phyloP scores from a whole-genome alignment of 2,888 invertebrate species.

The Aphidoletes aphidimyza region DNA sequence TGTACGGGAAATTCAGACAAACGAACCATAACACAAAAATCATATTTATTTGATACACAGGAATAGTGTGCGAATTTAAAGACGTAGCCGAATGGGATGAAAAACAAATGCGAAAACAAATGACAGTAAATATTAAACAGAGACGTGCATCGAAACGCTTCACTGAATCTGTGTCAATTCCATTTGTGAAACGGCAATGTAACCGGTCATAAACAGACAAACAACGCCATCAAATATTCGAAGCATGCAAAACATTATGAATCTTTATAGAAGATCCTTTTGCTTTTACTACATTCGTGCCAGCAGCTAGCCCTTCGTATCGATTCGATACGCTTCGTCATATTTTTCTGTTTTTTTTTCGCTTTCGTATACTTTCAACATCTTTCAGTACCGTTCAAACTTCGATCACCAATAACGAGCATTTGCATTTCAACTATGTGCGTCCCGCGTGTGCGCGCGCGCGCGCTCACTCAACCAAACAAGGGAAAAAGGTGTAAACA shows the following conservation, averaged over 20 bases:
- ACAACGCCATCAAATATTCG: not conserved
- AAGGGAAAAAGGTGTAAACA: conserved; percentile 17
- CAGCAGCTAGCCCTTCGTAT: not conserved
- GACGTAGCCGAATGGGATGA: not conserved
- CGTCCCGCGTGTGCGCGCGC: not conserved
- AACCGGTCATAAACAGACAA: not conserved
- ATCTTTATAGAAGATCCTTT: not conserved
- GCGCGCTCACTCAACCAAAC: not conserved
- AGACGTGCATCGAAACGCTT: not conserved
- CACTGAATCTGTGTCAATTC: conserved; percentile 34
- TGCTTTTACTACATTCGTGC: not conserved
- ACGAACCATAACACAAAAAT: conserved; percentile 5
- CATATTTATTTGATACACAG: not conserved
- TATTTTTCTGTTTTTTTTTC: not conserved
- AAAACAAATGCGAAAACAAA: not conserved
- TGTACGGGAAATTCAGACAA: not conserved
- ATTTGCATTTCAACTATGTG: conserved; percentile 3
- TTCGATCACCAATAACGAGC: not conserved
- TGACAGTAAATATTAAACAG: conserved; percentile 9
- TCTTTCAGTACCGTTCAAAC: conserved; percentile 12
- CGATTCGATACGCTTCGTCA: conserved; percentile 11
- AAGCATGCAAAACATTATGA: conserved; percentile 11
- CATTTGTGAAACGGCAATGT: not conserved
- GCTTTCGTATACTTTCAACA: not conserved
- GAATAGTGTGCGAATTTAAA: not conserved